phyloP scores from a whole-genome alignment of 2,113 vertebrate genomes.

The Dinomys branickii region DNA sequence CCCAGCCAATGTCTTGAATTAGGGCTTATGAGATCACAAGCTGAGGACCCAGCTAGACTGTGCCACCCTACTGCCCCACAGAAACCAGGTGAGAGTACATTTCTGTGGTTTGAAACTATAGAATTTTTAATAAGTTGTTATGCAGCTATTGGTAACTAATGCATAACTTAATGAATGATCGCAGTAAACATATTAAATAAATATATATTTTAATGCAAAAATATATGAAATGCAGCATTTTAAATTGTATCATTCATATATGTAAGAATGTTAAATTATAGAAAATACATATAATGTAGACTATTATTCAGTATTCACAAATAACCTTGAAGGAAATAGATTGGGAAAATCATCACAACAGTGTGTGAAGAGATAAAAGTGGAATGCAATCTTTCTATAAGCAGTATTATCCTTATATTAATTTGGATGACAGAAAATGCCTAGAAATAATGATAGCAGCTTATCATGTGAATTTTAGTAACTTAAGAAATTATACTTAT shows the following conservation, averaged over 20 bases:
- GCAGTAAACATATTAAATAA: neutral
- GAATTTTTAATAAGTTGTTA: neutral
- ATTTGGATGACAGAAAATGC: neutral
- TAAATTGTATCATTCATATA: neutral
- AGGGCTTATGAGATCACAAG: neutral
- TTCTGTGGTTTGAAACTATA: neutral
- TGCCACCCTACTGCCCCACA: neutral
- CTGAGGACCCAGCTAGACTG: neutral
- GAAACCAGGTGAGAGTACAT: neutral
- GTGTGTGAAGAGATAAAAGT: neutral
- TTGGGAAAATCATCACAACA: slow-evolving; percentile 35
- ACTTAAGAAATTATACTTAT: neutral
- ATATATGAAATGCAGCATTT: neutral
- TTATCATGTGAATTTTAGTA: neutral
- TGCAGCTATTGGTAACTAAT: neutral
- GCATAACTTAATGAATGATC: neutral
- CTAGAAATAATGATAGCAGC: neutral
- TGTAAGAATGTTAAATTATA: neutral
- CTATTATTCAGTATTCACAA: neutral
- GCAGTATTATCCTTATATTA: neutral
- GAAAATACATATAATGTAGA: neutral
- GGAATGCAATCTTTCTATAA: neutral
- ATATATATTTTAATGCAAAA: neutral
- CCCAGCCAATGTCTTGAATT: neutral
- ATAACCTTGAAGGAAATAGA: neutral